These are phyloP conservation scores for Phrixothrix hirtus DNA, from an alignment of 2,888 invertebrate genomes.

Conservation along the genomic window DNA sequence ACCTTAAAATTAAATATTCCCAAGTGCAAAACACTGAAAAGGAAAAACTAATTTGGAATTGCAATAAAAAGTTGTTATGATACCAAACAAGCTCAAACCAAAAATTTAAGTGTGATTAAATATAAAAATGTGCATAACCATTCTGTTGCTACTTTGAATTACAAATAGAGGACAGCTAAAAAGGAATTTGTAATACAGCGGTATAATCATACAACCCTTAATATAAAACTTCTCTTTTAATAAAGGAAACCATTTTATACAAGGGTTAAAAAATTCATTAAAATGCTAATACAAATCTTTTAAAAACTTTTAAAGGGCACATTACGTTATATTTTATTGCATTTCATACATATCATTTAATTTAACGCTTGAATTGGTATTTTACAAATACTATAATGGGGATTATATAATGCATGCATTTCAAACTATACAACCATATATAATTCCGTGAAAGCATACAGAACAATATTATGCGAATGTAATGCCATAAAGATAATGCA, in stretches of 20 bases:
- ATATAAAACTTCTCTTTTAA: slow-evolving; percentile 20
- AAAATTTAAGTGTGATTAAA: slow-evolving; percentile 12
- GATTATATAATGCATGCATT: too few relatives aligned
- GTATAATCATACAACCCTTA: slow-evolving; percentile 13
- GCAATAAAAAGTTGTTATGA: slow-evolving; percentile 4
- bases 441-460: too few relatives aligned
- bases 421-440: too few relatives aligned
- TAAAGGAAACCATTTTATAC: slow-evolving; percentile 16
- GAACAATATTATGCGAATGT: too few relatives aligned
- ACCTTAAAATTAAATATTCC: background rate
- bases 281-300: slow-evolving; percentile 19
- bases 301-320: slow-evolving; percentile 1
- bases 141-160: slow-evolving; percentile 19
- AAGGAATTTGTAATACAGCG: slow-evolving; percentile 19
- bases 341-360: too few relatives aligned
- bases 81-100: background rate
- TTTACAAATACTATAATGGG: too few relatives aligned
- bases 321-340: background rate
- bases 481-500: too few relatives aligned
- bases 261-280: slow-evolving; percentile 21
- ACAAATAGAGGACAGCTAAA: slow-evolving; percentile 14
- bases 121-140: slow-evolving; percentile 12
- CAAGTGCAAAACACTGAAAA: background rate
- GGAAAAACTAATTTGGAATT: background rate
- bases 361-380: too few relatives aligned